Conservation (phyloP, 1,140 invertebrate genomes). For the Drosophila pruinosa region DNA sequence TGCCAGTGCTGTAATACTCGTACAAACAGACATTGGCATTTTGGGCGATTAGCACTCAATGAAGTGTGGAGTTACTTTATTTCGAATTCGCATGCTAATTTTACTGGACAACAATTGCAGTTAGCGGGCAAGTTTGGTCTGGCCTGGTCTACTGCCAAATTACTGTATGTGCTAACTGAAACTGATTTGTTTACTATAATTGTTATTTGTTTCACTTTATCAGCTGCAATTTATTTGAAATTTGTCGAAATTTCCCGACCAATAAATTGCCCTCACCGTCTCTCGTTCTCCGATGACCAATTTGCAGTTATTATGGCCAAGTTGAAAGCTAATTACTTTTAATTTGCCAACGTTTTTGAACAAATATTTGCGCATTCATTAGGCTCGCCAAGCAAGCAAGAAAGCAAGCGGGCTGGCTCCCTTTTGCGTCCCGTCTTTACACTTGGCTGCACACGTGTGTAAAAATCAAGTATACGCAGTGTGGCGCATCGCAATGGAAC, state of each 20-base stretch:
- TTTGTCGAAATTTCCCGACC: conserved; percentile 43
- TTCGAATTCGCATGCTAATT: conserved; percentile 55
- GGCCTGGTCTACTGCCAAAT: neutral
- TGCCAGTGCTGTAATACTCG: neutral
- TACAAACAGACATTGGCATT: conserved; percentile 35
- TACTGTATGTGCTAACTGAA: neutral
- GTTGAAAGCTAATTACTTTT: conserved; percentile 65
- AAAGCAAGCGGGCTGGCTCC: neutral
- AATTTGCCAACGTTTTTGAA: conserved; percentile 36
- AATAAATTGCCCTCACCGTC: conserved; percentile 16
- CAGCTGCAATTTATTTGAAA: conserved; percentile 40
- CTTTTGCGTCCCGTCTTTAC: conserved; percentile 27
- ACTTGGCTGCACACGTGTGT: conserved; percentile 46
- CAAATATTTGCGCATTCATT: conserved; percentile 63
- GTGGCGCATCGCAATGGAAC: neutral
- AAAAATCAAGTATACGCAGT: conserved; percentile 25
- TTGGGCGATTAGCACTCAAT: conserved; percentile 56
- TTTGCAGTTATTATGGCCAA: conserved; percentile 21
- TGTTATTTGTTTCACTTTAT: conserved; percentile 62
- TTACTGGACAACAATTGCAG: conserved; percentile 16
- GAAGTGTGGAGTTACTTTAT: conserved; percentile 60
- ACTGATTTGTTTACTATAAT: conserved; percentile 58
- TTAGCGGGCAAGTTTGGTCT: neutral
- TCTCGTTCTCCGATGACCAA: conserved; percentile 2
- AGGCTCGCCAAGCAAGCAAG: conserved; percentile 1